Base-by-base conservation (phyloP, 2,888 invertebrate genomes). In the Malacosoma neustria region DNA sequence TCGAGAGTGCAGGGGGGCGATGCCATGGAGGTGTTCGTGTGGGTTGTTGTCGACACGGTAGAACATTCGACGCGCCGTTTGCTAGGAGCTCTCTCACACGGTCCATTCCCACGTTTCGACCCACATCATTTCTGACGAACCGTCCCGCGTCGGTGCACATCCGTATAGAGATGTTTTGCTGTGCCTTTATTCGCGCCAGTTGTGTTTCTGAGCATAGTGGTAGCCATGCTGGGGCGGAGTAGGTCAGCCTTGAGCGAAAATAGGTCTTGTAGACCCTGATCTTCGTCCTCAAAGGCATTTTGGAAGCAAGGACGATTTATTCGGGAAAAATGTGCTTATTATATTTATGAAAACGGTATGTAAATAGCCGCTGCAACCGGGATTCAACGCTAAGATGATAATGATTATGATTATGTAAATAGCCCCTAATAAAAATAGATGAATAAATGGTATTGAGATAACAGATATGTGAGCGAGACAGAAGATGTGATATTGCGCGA, bases 181-280 rank as follows among this genome's bases (percentile, higher is more conserved):
- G 37, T n/a, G n/a, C 2, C 13, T 13, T 5, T 9, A 1, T 4
- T 34, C 11, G 7, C n/a, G n/a, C n/a, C n/a, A n/a, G n/a, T n/a
- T n/a, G n/a, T 22, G 30, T 13, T 34, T 32, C n/a, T 1, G 9
- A 14, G 30, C 2, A 31, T 22, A 38, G 12, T 11, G 37, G 4
- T 35, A 33, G 40, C 41, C 41, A 45, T 1, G 45, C 40, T 2
- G 42, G 41, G 3, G 36, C 34, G 3, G 43, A 45, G 15, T 47
- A 45, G 1, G 47, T 46, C 1, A 53, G 39, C 1, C 42, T 37
- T 1, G 49, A 38, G 0, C 54, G 15, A 9, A 52, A 7, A 13
- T 53, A 53, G 0, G 33, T 40, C 5, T 51, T 53, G 35, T 48
- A 53, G 1, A 56, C 9, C 0, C 29, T 32, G 4, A 50, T 9